phyloP scores from a whole-genome alignment of 2,113 vertebrate genomes.

The Callopanchax toddi region DNA sequence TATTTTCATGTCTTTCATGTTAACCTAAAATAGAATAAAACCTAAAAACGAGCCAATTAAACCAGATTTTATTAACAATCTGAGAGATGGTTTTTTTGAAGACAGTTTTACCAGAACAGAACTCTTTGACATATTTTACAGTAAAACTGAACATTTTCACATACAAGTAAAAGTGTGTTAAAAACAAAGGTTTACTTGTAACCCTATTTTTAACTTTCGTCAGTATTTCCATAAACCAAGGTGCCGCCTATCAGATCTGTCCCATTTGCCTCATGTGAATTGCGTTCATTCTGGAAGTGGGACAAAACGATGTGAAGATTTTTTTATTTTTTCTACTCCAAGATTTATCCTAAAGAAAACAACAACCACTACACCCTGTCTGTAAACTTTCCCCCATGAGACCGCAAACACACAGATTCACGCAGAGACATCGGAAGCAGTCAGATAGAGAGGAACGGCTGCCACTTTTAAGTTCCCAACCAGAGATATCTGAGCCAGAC shows the following conservation, averaged over 20 bases:
- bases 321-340: slow-evolving; percentile 15
- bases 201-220: slow-evolving; percentile 48
- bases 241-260: slow-evolving; percentile 33
- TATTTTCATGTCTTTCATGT: no score
- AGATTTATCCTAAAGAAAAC: slow-evolving; percentile 54
- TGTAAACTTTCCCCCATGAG: slow-evolving; percentile 46
- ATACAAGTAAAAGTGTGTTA: slow-evolving; percentile 6
- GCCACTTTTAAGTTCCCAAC: slow-evolving; percentile 63
- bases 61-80: slow-evolving; percentile 35
- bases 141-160: slow-evolving; percentile 21
- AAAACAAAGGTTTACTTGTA: slow-evolving; percentile 40
- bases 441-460: slow-evolving; percentile 49
- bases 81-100: slow-evolving; percentile 36
- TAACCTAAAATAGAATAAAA: no score
- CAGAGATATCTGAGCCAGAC: slow-evolving; percentile 65
- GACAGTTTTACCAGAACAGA: slow-evolving; percentile 27
- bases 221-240: slow-evolving; percentile 57
- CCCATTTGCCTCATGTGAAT: slow-evolving; percentile 46
- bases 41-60: background rate
- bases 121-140: background rate
- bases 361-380: slow-evolving; percentile 44
- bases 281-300: slow-evolving; percentile 54
- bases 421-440: slow-evolving; percentile 34
- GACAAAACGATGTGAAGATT: slow-evolving; percentile 43
- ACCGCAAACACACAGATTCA: slow-evolving; percentile 42